Conservation (phyloP, 2,113 vertebrate species). For the Brachyhypopomus gauderio region DNA sequence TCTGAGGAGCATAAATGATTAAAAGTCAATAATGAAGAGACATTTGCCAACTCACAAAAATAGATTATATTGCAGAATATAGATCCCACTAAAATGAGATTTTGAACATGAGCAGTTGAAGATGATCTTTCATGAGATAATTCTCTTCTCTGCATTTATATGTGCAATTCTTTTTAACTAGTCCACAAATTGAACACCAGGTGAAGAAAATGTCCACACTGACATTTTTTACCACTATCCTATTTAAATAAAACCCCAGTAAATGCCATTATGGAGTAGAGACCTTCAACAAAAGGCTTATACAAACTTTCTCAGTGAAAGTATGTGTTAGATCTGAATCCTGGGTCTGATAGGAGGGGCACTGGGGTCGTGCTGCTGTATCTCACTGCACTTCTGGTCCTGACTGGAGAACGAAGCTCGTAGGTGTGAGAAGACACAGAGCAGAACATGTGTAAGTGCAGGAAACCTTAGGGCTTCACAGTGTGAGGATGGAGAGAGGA, state of each 20-base stretch:
- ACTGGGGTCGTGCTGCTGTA: too few species aligned
- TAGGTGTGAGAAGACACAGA: too few species aligned
- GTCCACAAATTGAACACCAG: background rate
- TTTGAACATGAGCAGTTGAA: background rate
- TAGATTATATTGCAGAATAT: background rate
- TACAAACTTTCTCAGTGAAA: too few species aligned
- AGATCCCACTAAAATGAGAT: background rate
- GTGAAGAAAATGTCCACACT: background rate
- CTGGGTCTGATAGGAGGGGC: too few species aligned
- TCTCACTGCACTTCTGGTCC: too few species aligned
- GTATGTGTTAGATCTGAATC: too few species aligned
- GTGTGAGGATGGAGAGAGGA: background rate
- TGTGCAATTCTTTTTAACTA: background rate
- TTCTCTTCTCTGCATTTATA: background rate
- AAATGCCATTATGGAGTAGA: too few species aligned
- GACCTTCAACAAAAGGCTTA: too few species aligned
- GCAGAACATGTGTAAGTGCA: too few species aligned
- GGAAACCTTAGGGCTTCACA: background rate
- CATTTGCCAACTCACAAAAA: conserved; percentile 3
- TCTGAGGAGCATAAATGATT: conserved; percentile 18
- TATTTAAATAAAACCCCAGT: too few species aligned
- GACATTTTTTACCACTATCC: too few species aligned
- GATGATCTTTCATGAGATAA: background rate
- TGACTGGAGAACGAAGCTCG: too few species aligned
- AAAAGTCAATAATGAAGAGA: conserved; percentile 2